Percentiles rank a stretch among this genome's conserved stretches.
Conservation (phyloP, 1,140 invertebrate species). For the Heliconius nattereri region DNA sequence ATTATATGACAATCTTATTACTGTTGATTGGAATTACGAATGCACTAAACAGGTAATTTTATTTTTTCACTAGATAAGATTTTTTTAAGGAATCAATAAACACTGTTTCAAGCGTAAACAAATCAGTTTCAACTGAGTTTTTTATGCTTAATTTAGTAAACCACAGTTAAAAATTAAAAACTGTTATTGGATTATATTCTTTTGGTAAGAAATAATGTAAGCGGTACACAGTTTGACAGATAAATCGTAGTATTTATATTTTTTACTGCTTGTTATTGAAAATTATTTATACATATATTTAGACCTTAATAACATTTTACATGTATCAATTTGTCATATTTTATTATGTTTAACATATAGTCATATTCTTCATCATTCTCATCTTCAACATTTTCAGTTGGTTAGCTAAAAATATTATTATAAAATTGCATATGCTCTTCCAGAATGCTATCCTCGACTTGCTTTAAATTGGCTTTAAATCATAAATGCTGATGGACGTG, state of each 20-base stretch:
- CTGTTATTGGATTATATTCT: not conserved
- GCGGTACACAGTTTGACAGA: not conserved
- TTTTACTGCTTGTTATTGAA: not conserved
- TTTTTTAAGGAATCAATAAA: not conserved
- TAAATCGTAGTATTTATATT: not conserved
- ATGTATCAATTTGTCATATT: not conserved
- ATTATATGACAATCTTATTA: constrained; percentile 60
- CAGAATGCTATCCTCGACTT: not conserved
- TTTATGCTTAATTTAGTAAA: not conserved
- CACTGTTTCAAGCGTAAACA: not conserved
- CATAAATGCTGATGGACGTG: not conserved
- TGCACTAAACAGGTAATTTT: constrained; percentile 52
- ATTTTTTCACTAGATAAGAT: not conserved
- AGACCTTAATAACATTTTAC: not conserved
- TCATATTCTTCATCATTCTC: not conserved
- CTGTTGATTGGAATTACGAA: constrained; percentile 64
- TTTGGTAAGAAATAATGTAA: not conserved
- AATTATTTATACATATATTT: too few species aligned
- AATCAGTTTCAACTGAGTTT: not conserved
- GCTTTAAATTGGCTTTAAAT: not conserved
- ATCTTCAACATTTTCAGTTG: not conserved
- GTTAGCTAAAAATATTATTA: constrained; percentile 6
- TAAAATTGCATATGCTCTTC: not conserved
- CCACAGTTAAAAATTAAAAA: not conserved
- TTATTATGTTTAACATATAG: not conserved